Percentiles rank a stretch among this genome's conserved stretches.
These are phyloP conservation scores for Chironomus riparius DNA, from an alignment of 2,888 invertebrate species.

Conservation along the genomic window DNA sequence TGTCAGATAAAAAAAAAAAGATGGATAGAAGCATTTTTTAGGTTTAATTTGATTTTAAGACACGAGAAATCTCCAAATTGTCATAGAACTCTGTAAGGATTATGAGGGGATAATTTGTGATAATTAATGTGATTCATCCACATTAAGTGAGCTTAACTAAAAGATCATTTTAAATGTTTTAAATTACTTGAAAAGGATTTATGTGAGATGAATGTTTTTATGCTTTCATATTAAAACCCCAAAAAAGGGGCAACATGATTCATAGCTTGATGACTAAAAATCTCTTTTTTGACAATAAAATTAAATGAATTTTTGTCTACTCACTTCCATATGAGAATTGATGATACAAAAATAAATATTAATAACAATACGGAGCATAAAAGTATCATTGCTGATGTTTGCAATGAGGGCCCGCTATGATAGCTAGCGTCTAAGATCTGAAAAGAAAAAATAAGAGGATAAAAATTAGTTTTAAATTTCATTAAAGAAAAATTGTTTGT, in stretches of 20 bases:
- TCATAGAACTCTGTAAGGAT: too few species aligned
- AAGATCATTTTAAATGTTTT: background rate
- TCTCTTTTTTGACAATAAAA: background rate
- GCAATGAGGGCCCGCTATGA: conserved; percentile 73
- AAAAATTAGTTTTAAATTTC: background rate
- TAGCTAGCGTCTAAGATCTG: conserved; percentile 85
- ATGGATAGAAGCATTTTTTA: background rate
- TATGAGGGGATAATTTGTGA: background rate
- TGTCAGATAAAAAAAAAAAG: background rate
- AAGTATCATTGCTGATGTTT: conserved; percentile 76
- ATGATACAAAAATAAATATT: conserved; percentile 67
- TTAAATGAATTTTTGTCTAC: conserved; percentile 40
- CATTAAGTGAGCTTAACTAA: background rate
- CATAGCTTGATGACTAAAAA: too few species aligned
- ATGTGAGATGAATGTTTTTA: background rate
- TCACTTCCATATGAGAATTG: conserved; percentile 82
- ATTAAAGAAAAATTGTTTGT: background rate
- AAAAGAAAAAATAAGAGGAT: conserved; percentile 36
- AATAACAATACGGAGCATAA: conserved; percentile 70
- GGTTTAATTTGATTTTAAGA: background rate
- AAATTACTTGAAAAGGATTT: background rate
- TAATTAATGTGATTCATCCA: background rate
- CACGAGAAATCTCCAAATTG: background rate
- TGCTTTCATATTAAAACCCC: background rate
- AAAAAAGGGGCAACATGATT: too few species aligned